These are phyloP conservation scores for Pseudachorutes palmiensis DNA, from an alignment of 1,140 invertebrate genomes.

Conservation along the genomic window DNA sequence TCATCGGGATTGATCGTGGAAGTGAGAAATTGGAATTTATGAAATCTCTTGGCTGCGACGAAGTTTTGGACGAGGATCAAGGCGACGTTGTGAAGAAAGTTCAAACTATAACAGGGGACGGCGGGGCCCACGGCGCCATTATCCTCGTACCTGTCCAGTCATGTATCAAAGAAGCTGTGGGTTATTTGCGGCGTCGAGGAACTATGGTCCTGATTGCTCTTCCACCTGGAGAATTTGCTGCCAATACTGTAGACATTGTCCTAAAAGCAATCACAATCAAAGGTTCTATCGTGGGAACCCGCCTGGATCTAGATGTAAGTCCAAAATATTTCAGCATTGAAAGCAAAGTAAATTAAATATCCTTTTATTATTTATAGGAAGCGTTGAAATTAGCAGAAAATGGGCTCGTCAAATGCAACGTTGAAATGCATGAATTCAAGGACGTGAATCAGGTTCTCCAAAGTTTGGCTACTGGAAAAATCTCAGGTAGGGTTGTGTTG, in stretches of 20 bases:
- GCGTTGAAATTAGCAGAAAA: background rate
- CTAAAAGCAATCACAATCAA: conserved; percentile 13
- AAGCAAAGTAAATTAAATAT: background rate
- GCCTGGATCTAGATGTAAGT: conserved; percentile 7
- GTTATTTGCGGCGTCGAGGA: conserved; percentile 14
- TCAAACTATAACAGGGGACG: background rate
- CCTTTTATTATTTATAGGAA: background rate
- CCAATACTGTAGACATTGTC: conserved; percentile 8
- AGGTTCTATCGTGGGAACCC: conserved; percentile 16
- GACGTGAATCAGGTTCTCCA: background rate
- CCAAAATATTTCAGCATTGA: background rate
- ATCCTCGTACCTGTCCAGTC: background rate
- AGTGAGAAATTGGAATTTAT: conserved; percentile 7
- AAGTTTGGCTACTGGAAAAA: background rate
- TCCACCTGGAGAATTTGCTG: conserved; percentile 8
- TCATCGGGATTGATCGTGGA: conserved; percentile 11
- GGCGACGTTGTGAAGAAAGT: background rate
- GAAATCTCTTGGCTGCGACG: conserved; percentile 2
- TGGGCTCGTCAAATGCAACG: background rate
- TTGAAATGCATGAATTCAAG: background rate
- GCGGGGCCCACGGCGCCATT: conserved; percentile 9
- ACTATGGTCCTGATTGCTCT: conserved; percentile 11
- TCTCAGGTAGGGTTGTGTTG: background rate
- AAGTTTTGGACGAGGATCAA: background rate
- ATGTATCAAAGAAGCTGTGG: background rate